Base-by-base conservation (phyloP, 2,888 invertebrate genomes). In the Cheilosia pagana region DNA sequence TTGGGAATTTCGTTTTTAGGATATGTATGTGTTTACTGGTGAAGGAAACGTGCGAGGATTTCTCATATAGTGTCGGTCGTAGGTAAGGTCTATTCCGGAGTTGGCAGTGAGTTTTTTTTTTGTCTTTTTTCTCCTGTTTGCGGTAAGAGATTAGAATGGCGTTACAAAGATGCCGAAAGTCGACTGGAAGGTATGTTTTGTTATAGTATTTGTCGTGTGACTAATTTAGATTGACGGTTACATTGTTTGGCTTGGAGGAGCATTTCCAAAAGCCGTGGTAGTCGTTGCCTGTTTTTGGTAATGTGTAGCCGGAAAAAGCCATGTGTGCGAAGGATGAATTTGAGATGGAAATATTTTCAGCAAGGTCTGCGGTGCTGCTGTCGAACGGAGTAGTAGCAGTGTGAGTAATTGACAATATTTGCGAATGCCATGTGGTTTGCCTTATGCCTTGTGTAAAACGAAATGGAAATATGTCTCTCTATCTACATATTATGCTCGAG, bases 111-210 rank as follows among this genome's bases (percentile, higher is more conserved):
- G 16, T 8, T 55, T 43, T 19, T 43, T 43, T 67, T 28, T 16
- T 8, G 5, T 43, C 55, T 28, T 16, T 8, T 1, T 21, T 14
- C 5, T 25, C 23, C 23, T 2, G 21, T 50, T 50, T 21, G 19
- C 25, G 21, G 21, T 25, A n/a, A 12, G 50, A 45, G 55, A 50
- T 52, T 39, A 50, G 57, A 39, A 74, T 57, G 78, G 82, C 59
- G 43, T 31, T 65, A 79, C 68, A 83, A 83, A 65, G 74, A 70
- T 41, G 74, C 83, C 83, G 83, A 83, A 83, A 70, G 52, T 59
- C 12, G 39, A 41, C 39, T 39, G 28, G 41, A 50, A 48, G 53
- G 67, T 68, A 63, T 19, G 48, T 74, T 83, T 74, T 83, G 83
- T 75, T 74, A 70, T 41, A 70, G 59, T 75, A 79, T 74, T 50